Conservation (phyloP, 2,888 invertebrate species). For the Ganaspis brasiliensis region DNA sequence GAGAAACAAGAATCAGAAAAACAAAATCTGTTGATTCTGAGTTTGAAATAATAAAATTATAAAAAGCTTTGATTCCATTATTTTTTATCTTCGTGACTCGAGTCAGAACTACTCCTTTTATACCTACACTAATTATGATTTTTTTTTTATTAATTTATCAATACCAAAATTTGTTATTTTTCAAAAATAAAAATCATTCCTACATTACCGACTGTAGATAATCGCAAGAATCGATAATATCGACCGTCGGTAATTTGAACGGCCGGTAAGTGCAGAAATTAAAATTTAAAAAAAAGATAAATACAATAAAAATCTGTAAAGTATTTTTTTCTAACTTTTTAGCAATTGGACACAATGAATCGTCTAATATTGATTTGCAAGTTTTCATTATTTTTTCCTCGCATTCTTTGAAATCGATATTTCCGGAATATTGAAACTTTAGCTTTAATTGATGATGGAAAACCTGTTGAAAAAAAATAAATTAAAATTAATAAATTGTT, state of each 20-base stretch:
- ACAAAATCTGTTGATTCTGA: background rate
- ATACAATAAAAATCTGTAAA: no score
- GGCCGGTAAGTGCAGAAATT: no score
- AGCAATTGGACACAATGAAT: constrained; percentile 58
- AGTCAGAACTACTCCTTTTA: background rate
- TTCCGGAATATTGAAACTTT: constrained; percentile 56
- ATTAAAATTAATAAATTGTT: background rate
- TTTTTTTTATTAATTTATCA: background rate
- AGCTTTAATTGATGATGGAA: constrained; percentile 54
- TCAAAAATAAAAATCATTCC: constrained; percentile 53
- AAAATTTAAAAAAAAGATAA: no score
- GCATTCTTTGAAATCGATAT: constrained; percentile 62
- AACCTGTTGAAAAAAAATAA: constrained; percentile 49
- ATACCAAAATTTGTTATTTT: background rate
- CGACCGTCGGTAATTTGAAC: no score
- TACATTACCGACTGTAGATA: no score
- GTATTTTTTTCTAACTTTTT: no score
- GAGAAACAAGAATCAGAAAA: constrained; percentile 40
- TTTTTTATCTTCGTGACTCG: constrained; percentile 11
- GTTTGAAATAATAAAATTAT: background rate
- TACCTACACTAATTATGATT: constrained; percentile 15
- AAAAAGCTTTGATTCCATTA: background rate
- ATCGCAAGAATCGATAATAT: no score
- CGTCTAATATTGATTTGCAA: constrained; percentile 58
- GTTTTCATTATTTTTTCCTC: constrained; percentile 53